Evolutionary conservation across 2,797 vertebrate genomes (phyloP).

Genomic region (Gadopsis marmoratus): DNA sequence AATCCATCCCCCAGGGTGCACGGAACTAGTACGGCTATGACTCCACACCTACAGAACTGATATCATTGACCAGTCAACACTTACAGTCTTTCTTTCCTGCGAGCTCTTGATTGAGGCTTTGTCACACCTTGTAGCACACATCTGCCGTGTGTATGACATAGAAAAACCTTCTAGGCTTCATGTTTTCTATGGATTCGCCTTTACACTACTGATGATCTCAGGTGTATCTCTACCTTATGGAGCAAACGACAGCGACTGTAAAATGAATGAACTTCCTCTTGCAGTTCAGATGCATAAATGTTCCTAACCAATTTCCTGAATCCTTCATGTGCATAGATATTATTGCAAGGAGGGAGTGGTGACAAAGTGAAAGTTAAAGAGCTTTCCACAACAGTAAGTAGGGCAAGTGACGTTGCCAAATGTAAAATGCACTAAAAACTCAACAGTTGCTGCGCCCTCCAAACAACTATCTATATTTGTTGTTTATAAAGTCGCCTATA

Average conservation of each 20-base stretch:
- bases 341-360: slow-evolving; percentile 43
- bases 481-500: slow-evolving; percentile 43
- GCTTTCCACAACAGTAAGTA: slow-evolving; percentile 16
- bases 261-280: slow-evolving; percentile 34
- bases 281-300: slow-evolving; percentile 33
- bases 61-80: slow-evolving; percentile 55
- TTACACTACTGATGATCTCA: neutral
- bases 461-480: slow-evolving; percentile 23
- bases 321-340: slow-evolving; percentile 25
- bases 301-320: slow-evolving; percentile 41
- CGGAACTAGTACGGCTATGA: slow-evolving; percentile 31
- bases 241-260: slow-evolving; percentile 10
- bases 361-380: slow-evolving; percentile 43
- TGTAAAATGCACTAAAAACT: slow-evolving; percentile 17
- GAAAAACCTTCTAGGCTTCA: neutral
- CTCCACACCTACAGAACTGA: slow-evolving; percentile 30
- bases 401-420: neutral
- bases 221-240: neutral
- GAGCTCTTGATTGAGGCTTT: slow-evolving; percentile 1
- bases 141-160: neutral
- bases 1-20: slow-evolving; percentile 37
- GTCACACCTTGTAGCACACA: slow-evolving; percentile 15
- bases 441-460: neutral
- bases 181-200: neutral
- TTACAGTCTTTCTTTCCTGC: neutral